Conservation (phyloP, 2,797 vertebrate species). For the Enteromius radiatus region DNA sequence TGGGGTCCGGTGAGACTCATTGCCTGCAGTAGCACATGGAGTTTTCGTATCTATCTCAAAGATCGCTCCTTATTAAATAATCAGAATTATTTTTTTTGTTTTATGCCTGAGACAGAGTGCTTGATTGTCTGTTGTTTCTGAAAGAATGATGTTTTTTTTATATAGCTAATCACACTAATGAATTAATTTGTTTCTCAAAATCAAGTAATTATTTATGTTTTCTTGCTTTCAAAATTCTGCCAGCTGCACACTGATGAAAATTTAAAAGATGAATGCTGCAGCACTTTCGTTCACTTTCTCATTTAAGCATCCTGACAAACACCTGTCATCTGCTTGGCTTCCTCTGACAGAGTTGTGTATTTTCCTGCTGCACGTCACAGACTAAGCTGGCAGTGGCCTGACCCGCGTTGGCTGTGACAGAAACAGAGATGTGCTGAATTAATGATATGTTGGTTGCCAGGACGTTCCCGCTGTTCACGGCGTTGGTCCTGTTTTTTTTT, state of each 20-base stretch:
- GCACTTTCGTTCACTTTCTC: conserved; percentile 8
- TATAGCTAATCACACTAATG: neutral
- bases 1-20: neutral
- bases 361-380: conserved; percentile 22
- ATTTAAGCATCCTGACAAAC: conserved; percentile 40
- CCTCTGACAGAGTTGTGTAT: conserved; percentile 31
- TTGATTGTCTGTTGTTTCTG: neutral
- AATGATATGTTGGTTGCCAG: neutral
- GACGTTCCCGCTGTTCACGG: neutral
- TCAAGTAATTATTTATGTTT: neutral
- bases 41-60: neutral
- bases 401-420: conserved; percentile 21
- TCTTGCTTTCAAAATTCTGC: neutral
- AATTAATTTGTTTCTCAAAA: neutral
- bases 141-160: neutral
- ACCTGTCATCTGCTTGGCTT: conserved; percentile 36
- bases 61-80: neutral
- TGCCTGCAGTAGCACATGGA: neutral
- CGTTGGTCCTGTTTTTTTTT: neutral
- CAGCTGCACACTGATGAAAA: neutral
- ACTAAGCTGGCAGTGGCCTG: conserved; percentile 7
- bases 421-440: conserved; percentile 36
- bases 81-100: neutral
- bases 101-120: neutral
- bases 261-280: neutral